Percentiles rank a stretch among this genome's conserved stretches.
phyloP scores from a whole-genome alignment of 2,113 vertebrate genomes.

The Coptodon rendalli region DNA sequence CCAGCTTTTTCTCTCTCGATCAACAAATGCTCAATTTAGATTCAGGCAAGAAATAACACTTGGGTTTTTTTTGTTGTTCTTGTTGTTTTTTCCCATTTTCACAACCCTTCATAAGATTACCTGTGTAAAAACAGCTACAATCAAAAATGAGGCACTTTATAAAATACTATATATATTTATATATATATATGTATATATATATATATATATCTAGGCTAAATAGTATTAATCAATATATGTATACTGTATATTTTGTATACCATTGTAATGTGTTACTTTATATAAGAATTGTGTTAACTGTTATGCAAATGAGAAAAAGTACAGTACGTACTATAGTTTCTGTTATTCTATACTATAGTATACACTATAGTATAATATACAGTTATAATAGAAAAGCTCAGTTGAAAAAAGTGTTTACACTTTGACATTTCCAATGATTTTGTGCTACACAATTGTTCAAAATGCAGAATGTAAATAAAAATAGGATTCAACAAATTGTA shows the following conservation, averaged over 20 bases:
- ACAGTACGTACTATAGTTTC: slow-evolving; percentile 50
- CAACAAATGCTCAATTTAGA: slow-evolving; percentile 47
- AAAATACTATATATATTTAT: slow-evolving; percentile 71
- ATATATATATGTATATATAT: slow-evolving; percentile 9
- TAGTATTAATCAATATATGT: slow-evolving; percentile 68
- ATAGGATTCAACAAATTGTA: background rate
- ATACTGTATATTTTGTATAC: slow-evolving; percentile 67
- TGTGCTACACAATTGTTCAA: slow-evolving; percentile 25
- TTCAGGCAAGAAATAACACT: slow-evolving; percentile 42
- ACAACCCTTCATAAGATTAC: slow-evolving; percentile 64
- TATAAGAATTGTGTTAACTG: slow-evolving; percentile 60
- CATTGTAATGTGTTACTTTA: slow-evolving; percentile 68
- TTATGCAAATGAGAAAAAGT: slow-evolving; percentile 39
- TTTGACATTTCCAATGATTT: background rate
- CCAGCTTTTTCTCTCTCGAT: slow-evolving; percentile 28
- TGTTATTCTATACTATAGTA: slow-evolving; percentile 47
- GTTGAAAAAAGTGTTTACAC: slow-evolving; percentile 38
- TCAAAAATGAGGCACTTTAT: slow-evolving; percentile 81
- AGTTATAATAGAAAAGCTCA: slow-evolving; percentile 35
- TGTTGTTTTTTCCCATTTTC: slow-evolving; percentile 4
- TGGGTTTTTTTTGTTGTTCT: background rate
- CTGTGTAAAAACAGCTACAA: slow-evolving; percentile 80
- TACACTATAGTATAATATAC: slow-evolving; percentile 48
- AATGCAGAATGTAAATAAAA: background rate
- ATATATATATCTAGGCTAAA: slow-evolving; percentile 70